These are phyloP conservation scores for Solen grandis DNA, from an alignment of 1,140 invertebrate genomes.

Conservation along the genomic window DNA sequence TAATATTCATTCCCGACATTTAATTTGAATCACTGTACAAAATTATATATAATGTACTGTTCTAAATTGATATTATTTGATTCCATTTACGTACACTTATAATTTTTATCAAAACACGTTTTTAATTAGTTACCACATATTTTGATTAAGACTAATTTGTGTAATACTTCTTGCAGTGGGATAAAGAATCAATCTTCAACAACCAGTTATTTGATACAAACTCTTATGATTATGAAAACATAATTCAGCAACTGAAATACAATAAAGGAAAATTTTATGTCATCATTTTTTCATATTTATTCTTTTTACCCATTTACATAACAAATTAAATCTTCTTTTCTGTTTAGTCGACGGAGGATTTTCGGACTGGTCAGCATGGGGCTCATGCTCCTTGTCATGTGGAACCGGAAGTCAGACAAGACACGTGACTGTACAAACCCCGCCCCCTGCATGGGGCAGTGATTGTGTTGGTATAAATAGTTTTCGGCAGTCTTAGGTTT, in stretches of 20 bases:
- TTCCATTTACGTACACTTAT: too few species aligned
- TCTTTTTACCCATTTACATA: too few species aligned
- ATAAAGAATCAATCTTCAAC: too few species aligned
- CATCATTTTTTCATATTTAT: too few species aligned
- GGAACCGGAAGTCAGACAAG: constrained; percentile 51
- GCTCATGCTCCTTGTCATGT: constrained; percentile 52
- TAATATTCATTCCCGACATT: too few species aligned
- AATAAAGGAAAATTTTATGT: neutral
- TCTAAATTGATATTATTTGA: too few species aligned
- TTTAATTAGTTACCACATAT: neutral
- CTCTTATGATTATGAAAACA: neutral
- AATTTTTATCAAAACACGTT: neutral
- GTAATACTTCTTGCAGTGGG: too few species aligned
- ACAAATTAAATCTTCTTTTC: constrained; percentile 47
- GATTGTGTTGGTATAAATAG: constrained; percentile 15
- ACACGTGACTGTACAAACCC: constrained; percentile 58
- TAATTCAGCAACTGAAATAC: neutral
- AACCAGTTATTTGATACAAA: constrained; percentile 25
- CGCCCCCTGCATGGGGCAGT: constrained; percentile 46
- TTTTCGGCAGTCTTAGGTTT: too few species aligned
- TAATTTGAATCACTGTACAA: too few species aligned
- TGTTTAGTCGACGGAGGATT: constrained; percentile 62
- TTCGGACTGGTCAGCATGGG: constrained; percentile 51
- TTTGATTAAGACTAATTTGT: neutral
- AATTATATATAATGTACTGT: too few species aligned